Base-by-base conservation (phyloP, 2,888 invertebrate genomes). In the Silvanus unidentatus region DNA sequence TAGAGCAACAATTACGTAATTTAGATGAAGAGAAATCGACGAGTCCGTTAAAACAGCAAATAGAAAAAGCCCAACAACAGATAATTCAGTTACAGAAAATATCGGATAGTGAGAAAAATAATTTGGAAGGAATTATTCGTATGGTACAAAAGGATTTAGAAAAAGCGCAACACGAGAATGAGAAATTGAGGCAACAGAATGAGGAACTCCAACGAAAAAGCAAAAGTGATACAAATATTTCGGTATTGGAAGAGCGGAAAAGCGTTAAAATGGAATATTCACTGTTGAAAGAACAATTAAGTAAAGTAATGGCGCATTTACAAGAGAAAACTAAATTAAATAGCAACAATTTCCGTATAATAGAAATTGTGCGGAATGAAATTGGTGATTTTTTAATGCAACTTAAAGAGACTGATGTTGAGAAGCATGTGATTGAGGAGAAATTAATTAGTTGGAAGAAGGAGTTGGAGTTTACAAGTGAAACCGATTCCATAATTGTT, bases 1-100 rank as follows among this genome's bases (percentile, higher is more conserved):
- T 64, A 12, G 53, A 55, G 39, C 45, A 54, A 43, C 45, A 60
- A 48, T 42, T 61, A 16, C 39, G 45, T 36, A 29, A 16, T 15
- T 8, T 39, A 28, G 15, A 29, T 10, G 11, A 30, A 5, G 13
- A 40, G 2, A 40, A 40, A 15, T n/a, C 15, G 6, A 40, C 4
- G 15, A 32, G n/a, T 32, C 4, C 4, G 5, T 12, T 5, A 5
- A 32, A 32, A 12, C 32, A 32, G 4, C 3, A 40, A 42, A 32
- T 49, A 12, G 41, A 53, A 39, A 22, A 41, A 14, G 38, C 22
- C 1, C 32, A 36, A 16, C 34, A 40, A 2, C 16, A 39, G 16
- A 45, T 40, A 4, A 38, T 39, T 9, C 14, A 14, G 12, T 10
- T 45, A 3, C 42, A 44, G 34, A 11, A 47, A 39, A 22, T 34